These are phyloP conservation scores for Butorides virescens DNA, from an alignment of 2,113 vertebrate genomes.

Conservation along the genomic window DNA sequence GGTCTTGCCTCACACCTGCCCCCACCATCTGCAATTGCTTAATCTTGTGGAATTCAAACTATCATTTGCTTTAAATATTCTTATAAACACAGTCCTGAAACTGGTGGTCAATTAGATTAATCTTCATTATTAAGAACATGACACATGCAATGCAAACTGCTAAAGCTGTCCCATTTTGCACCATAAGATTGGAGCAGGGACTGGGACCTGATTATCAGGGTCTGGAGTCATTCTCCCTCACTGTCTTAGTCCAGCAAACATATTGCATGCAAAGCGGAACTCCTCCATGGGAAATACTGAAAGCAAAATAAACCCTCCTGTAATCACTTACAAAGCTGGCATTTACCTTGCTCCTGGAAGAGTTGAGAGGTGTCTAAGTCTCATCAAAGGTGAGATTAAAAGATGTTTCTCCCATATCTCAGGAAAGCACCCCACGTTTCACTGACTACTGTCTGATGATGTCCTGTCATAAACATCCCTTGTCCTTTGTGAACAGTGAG, in stretches of 20 bases:
- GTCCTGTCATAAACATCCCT: not conserved
- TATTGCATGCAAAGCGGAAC: not conserved
- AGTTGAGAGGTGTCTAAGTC: not conserved
- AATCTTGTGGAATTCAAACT: not conserved
- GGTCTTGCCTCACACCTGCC: not conserved
- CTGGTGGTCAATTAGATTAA: not conserved
- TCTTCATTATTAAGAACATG: not conserved
- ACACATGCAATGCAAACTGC: rapidly evolving
- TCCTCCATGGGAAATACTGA: not conserved
- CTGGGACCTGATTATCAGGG: not conserved
- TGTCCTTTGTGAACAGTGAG: not conserved
- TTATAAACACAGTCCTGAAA: not conserved
- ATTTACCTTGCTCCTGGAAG: not conserved
- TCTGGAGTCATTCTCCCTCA: not conserved
- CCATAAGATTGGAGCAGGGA: rapidly evolving
- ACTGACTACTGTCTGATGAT: not conserved
- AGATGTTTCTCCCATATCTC: not conserved
- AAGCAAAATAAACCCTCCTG: not conserved
- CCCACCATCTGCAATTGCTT: not conserved
- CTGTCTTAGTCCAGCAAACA: not conserved
- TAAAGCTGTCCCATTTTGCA: not conserved
- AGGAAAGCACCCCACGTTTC: not conserved
- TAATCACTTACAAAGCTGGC: not conserved
- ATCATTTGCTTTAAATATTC: not conserved
- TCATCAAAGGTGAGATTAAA: not conserved